Base-by-base conservation (phyloP, 2,113 vertebrate genomes). In the Pholis gunnellus region DNA sequence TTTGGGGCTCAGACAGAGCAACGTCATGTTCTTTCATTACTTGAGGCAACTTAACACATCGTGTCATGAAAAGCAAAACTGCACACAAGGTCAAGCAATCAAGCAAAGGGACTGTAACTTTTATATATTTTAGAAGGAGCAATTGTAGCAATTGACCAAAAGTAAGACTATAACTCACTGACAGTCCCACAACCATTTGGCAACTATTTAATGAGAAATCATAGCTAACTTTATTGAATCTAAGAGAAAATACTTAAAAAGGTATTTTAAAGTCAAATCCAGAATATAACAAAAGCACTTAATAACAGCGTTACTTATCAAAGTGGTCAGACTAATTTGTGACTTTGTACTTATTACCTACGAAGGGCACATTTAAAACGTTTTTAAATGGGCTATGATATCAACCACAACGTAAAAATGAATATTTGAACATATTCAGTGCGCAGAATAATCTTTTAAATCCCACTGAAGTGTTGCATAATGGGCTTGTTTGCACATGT, bases 401-500 rank as follows among this genome's bases (percentile, higher is more conserved):
- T 71, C 46, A 78, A 71, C 3, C 13, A 29, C 34, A 61, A 25
- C 0, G 2, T 52, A 3, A 18, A 72, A 64, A 54, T 25, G 4
- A 50, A 72, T 75, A 79, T 31, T 46, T n/a, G 15, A 67, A 78
- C n/a, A 10, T 13, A 61, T 70, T 22, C 48, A 64, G 20, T 31
- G 48, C 1, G 34, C 29, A 22, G 64, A 78, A 75, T 73, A 22
- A 50, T 79, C 69, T 50, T 78, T 81, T 79, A 75, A 85, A 82
- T 75, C 79, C 64, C 63, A 36, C 78, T 56, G 64, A 71, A 8
- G 4, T 59, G 74, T 89, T 91, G 71, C 89, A 78, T 83, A 89
- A 89, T 87, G 38, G 22, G 15, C 11, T 46, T 88, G 84, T 88
- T 91, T 85, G 73, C 79, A 74, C 54, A 72, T 50, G 78, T 71